Evolutionary conservation across 2,888 invertebrate genomes (phyloP).

Genomic region (Ectemnius continuus): DNA sequence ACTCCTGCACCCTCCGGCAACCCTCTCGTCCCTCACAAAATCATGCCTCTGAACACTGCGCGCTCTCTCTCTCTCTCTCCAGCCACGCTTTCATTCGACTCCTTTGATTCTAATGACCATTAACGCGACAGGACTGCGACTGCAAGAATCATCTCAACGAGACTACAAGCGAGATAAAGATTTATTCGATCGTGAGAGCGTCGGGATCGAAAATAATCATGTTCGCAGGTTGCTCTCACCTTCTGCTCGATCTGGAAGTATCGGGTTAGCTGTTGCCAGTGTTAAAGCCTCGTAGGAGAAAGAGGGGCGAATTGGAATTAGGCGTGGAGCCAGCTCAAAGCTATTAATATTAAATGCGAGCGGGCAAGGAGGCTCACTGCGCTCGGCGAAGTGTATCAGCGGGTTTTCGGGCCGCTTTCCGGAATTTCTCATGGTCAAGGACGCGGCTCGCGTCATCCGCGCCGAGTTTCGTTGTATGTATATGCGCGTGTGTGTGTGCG

Average conservation of each 20-base stretch:
- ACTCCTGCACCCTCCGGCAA: too few relatives aligned
- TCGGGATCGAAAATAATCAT: background rate
- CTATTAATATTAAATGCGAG: slow-evolving; percentile 20
- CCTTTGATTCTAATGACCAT: too few relatives aligned
- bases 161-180: too few relatives aligned
- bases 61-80: too few relatives aligned
- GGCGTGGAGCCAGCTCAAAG: slow-evolving; percentile 3
- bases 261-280: background rate
- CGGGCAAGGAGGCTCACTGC: background rate
- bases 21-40: slow-evolving; percentile 9
- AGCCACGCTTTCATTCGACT: too few relatives aligned
- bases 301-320: background rate
- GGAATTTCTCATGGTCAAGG: slow-evolving; percentile 76
- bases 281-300: background rate
- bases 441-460: slow-evolving; percentile 68
- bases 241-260: slow-evolving; percentile 33
- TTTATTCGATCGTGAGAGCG: too few relatives aligned
- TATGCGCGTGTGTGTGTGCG: too few relatives aligned
- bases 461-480: too few relatives aligned
- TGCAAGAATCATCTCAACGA: too few relatives aligned
- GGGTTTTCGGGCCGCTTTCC: slow-evolving; percentile 65
- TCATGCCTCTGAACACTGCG: background rate
- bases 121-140: too few relatives aligned
- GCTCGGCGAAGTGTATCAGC: slow-evolving; percentile 21
- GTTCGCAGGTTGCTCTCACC: background rate